Percentiles rank a stretch among this genome's conserved stretches.
Evolutionary conservation across 1,140 invertebrate genomes (phyloP).

Genomic region (Macrostomum lignano): DNA sequence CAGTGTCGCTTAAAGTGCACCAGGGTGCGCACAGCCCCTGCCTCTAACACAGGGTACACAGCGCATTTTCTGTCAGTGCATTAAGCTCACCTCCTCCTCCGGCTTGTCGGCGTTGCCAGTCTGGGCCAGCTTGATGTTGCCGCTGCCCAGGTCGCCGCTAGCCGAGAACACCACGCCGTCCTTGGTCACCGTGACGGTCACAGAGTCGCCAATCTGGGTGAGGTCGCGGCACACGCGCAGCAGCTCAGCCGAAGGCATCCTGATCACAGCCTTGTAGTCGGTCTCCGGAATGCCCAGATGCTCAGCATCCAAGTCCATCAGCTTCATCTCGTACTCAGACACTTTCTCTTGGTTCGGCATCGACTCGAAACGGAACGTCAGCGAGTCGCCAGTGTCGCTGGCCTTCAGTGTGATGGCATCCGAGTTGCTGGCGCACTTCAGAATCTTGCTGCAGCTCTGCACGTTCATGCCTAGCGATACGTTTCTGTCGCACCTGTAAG

Average conservation of each 20-base stretch:
- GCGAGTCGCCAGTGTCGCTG: constrained; percentile 64
- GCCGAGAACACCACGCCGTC: constrained; percentile 81
- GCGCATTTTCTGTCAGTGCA: too few species aligned
- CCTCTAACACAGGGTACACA: too few species aligned
- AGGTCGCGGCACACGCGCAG: constrained; percentile 77
- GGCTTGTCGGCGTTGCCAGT: constrained; percentile 58
- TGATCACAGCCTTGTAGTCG: constrained; percentile 79
- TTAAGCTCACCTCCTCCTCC: constrained; percentile 7
- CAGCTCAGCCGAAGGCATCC: constrained; percentile 76
- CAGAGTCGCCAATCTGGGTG: constrained; percentile 81
- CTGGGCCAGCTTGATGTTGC: constrained; percentile 70
- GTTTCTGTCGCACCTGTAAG: constrained; percentile 87
- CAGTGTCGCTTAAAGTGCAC: too few species aligned
- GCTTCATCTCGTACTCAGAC: constrained; percentile 91
- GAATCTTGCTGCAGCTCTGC: constrained; percentile 70
- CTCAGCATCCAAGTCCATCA: constrained; percentile 93
- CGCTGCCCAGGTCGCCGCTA: constrained; percentile 68
- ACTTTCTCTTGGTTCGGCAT: constrained; percentile 43
- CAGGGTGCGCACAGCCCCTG: too few species aligned
- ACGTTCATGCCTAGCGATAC: constrained; percentile 90
- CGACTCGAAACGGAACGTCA: constrained; percentile 79
- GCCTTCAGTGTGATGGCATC: constrained; percentile 85
- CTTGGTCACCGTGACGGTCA: constrained; percentile 77
- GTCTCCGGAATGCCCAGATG: constrained; percentile 97
- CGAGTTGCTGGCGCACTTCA: constrained; percentile 76